phyloP scores from a whole-genome alignment of 2,797 vertebrate genomes.

The Aldrovandia affinis region DNA sequence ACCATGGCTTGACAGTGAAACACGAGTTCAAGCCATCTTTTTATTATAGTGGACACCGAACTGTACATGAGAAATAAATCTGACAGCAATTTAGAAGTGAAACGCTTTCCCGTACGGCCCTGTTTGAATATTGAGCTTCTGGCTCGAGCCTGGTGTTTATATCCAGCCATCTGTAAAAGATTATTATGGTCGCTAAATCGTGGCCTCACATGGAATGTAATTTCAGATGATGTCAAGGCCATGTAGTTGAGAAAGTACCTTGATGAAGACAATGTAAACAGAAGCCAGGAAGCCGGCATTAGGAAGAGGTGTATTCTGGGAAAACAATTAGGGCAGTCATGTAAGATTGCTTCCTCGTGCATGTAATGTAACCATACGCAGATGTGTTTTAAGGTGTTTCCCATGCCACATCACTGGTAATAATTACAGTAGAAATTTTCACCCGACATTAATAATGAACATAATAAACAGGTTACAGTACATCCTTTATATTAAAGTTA shows the following conservation, averaged over 20 bases:
- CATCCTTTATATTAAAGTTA: not conserved
- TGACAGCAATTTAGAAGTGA: slow-evolving; percentile 12
- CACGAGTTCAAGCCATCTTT: slow-evolving; percentile 42
- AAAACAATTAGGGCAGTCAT: slow-evolving; percentile 12
- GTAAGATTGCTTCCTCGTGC: slow-evolving; percentile 2
- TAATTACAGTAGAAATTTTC: not conserved
- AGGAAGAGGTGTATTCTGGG: slow-evolving; percentile 6
- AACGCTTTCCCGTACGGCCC: slow-evolving; percentile 17
- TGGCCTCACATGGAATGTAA: slow-evolving; percentile 20
- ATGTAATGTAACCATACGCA: not conserved
- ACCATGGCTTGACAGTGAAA: slow-evolving; percentile 58
- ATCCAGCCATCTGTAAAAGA: slow-evolving; percentile 17
- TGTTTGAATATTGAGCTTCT: not conserved
- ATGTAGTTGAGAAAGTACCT: slow-evolving; percentile 16
- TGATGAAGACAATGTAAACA: slow-evolving; percentile 21
- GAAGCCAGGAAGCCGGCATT: slow-evolving; percentile 16
- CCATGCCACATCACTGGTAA: not conserved
- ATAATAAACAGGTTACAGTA: not conserved
- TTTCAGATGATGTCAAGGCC: slow-evolving; percentile 24
- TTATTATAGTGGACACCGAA: not conserved
- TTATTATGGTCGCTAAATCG: slow-evolving; percentile 15
- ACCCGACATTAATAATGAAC: not conserved
- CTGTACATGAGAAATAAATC: slow-evolving; percentile 1
- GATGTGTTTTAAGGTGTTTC: slow-evolving; percentile 10
- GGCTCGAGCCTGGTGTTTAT: not conserved